Evolutionary conservation across 2,797 vertebrate species (phyloP).

Genomic region (Telmatherina bonti): DNA sequence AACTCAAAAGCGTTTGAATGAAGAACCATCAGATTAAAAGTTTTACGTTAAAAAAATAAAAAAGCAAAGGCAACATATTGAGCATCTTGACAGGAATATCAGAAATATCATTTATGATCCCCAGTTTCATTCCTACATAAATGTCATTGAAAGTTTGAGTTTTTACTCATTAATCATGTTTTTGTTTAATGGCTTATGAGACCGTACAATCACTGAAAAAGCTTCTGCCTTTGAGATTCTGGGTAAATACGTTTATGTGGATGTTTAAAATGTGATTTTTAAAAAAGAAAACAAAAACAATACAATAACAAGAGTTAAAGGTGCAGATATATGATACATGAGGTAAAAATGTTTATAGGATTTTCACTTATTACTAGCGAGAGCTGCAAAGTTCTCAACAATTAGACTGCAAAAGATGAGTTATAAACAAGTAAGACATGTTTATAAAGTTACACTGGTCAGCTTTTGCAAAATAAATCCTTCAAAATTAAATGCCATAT

Average conservation of each 20-base stretch:
- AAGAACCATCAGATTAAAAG: conserved; percentile 46
- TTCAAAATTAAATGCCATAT: conserved; percentile 27
- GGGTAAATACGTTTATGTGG: neutral
- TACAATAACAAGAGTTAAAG: neutral
- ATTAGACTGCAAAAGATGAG: conserved; percentile 31
- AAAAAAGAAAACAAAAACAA: neutral
- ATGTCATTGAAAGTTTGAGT: conserved; percentile 14
- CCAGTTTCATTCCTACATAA: conserved; percentile 20
- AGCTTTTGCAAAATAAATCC: conserved; percentile 29
- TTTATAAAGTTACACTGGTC: conserved; percentile 44
- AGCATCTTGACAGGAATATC: conserved; percentile 13
- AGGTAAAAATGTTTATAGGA: conserved; percentile 32
- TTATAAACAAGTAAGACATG: conserved; percentile 47
- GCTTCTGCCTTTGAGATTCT: neutral
- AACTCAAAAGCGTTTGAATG: conserved; percentile 48
- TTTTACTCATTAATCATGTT: conserved; percentile 11
- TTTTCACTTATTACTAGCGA: conserved; percentile 20
- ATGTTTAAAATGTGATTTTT: neutral
- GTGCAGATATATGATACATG: conserved; percentile 15
- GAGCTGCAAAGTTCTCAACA: conserved; percentile 20
- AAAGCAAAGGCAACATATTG: conserved; percentile 20
- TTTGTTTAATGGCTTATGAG: conserved; percentile 5
- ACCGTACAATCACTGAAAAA: neutral
- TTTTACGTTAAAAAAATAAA: conserved; percentile 33
- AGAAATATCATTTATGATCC: conserved; percentile 33